phyloP scores from a whole-genome alignment of 2,888 invertebrate genomes.

The Plebejus anna region DNA sequence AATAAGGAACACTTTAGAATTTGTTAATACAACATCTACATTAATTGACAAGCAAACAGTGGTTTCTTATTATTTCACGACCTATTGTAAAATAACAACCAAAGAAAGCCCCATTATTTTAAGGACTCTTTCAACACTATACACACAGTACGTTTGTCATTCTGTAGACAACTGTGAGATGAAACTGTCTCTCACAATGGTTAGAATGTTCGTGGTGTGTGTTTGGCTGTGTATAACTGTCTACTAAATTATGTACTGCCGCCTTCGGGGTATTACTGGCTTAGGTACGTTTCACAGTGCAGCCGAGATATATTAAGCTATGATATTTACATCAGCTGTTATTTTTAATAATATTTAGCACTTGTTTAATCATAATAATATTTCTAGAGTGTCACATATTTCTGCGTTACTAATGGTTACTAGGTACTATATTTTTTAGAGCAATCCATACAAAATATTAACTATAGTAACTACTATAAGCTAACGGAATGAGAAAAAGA shows the following conservation, averaged over 20 bases:
- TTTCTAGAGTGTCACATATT: too few species aligned
- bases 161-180: conserved; percentile 15
- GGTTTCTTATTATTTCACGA: not conserved
- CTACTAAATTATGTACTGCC: conserved; percentile 21
- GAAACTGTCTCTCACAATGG: conserved; percentile 10
- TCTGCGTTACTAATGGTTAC: too few species aligned
- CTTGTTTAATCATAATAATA: too few species aligned
- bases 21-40: too few species aligned
- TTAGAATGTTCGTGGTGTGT: conserved; percentile 13
- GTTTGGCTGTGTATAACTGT: conserved; percentile 17
- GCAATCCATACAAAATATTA: too few species aligned
- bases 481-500: too few species aligned
- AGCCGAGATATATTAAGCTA: not conserved
- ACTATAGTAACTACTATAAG: too few species aligned
- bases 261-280: conserved; percentile 25
- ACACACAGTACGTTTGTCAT: not conserved
- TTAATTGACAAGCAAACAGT: too few species aligned
- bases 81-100: not conserved
- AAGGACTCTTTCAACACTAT: conserved; percentile 11
- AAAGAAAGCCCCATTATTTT: not conserved
- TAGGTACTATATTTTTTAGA: too few species aligned
- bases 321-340: not conserved
- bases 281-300: conserved; percentile 15
- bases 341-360: too few species aligned
- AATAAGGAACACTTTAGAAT: too few species aligned